Percentiles rank a stretch among this genome's conserved stretches.
Evolutionary conservation across 2,888 invertebrate species (phyloP).

Genomic region (Athripsodes cinereus): DNA sequence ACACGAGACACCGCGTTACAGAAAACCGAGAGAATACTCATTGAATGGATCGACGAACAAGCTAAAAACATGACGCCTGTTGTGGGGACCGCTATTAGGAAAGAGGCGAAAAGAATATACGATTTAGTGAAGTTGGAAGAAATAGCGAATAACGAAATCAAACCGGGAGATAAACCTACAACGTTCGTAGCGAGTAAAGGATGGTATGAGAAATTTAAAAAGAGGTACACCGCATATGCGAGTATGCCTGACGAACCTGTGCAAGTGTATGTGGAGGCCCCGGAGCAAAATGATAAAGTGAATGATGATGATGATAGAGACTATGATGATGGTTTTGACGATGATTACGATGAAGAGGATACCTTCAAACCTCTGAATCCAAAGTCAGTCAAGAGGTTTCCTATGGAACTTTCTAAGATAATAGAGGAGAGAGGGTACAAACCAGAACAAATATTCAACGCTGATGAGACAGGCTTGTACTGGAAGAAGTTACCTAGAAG

Average conservation of each 20-base stretch:
- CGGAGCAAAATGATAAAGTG: not conserved
- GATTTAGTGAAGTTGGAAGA: constrained; percentile 24
- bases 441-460: constrained; percentile 31
- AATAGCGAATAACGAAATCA: constrained; percentile 7
- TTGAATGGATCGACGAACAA: constrained; percentile 27
- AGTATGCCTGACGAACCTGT: constrained; percentile 7
- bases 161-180: constrained; percentile 3
- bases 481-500: constrained; percentile 32
- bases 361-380: not conserved
- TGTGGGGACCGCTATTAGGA: constrained; percentile 23
- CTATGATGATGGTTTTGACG: not conserved
- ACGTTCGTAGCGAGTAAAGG: constrained; percentile 25
- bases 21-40: constrained; percentile 27
- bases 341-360: not conserved
- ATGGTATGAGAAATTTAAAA: constrained; percentile 25
- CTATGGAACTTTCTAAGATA: constrained; percentile 23
- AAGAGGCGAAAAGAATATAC: constrained; percentile 25
- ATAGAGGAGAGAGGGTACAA: constrained; percentile 29
- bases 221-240: constrained; percentile 17
- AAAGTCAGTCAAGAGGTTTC: constrained; percentile 20
- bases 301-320: not conserved
- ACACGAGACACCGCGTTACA: constrained; percentile 25
- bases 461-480: constrained; percentile 30
- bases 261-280: not conserved
- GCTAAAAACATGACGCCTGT: constrained; percentile 24